phyloP scores from a whole-genome alignment of 2,113 vertebrate species.

The Mus pahari region DNA sequence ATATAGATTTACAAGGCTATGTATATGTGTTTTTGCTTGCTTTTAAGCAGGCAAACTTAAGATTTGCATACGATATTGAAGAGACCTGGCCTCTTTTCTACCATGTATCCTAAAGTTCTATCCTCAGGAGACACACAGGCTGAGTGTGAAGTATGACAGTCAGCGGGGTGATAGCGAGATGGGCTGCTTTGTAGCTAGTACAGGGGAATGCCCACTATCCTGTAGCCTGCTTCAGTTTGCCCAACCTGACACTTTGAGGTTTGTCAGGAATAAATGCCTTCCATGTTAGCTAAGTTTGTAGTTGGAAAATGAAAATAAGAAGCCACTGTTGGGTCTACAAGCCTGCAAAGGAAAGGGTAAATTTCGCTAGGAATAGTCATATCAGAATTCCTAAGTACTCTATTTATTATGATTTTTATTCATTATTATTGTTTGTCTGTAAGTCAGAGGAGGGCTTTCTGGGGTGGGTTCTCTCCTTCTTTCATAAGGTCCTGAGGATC shows the following conservation, averaged over 20 bases:
- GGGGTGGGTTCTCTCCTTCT: background rate
- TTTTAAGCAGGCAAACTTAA: slow-evolving; percentile 8
- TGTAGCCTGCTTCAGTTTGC: background rate
- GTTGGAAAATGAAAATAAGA: background rate
- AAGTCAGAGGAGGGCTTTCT: background rate
- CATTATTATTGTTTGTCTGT: background rate
- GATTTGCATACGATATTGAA: background rate
- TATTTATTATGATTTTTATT: background rate
- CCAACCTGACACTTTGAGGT: background rate
- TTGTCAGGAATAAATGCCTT: background rate
- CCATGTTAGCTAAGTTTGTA: background rate
- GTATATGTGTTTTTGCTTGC: background rate
- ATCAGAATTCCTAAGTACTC: background rate
- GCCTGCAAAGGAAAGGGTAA: background rate
- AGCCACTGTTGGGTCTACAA: background rate
- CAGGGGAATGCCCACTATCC: background rate
- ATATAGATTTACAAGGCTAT: background rate
- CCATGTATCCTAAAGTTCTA: background rate
- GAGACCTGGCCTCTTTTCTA: background rate
- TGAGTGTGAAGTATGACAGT: background rate
- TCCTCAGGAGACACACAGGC: background rate
- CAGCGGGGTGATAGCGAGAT: background rate
- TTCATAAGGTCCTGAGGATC: too few relatives aligned
- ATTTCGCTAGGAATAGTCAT: background rate
- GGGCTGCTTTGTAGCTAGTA: background rate